Conservation (phyloP, 2,888 invertebrate genomes). For the Sepiola atlantica region DNA sequence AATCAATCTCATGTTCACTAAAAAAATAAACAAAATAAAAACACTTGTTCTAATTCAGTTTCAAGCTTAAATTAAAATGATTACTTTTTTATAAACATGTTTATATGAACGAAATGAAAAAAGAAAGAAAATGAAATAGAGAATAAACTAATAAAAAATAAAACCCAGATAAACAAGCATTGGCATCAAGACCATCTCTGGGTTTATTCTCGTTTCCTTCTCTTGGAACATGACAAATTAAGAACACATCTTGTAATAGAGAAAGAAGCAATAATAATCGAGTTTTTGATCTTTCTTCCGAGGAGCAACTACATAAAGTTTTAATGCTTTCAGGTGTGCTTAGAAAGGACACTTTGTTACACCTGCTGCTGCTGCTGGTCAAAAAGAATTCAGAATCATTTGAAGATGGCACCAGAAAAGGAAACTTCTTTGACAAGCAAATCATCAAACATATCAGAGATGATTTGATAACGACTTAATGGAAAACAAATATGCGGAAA, state of each 20-base stretch:
- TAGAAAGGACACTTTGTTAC: not conserved
- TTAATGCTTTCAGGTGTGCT: constrained; percentile 1
- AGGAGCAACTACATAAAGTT: not conserved
- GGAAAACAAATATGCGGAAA: not conserved
- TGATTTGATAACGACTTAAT: not conserved
- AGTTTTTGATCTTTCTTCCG: not conserved
- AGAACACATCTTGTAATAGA: not conserved
- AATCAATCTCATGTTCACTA: no score
- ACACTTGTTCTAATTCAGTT: not conserved
- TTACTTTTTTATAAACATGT: not conserved
- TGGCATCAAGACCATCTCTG: not conserved
- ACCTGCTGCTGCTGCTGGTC: not conserved
- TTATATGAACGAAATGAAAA: not conserved
- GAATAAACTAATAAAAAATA: not conserved
- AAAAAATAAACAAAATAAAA: no score
- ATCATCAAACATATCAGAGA: not conserved
- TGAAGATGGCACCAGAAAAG: not conserved
- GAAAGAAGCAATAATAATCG: not conserved
- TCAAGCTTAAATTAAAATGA: not conserved
- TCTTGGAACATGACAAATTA: not conserved
- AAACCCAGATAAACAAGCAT: no score
- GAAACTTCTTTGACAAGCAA: not conserved
- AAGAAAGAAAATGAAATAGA: no score
- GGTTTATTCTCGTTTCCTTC: not conserved
- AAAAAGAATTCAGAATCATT: not conserved